phyloP scores from a whole-genome alignment of 2,888 invertebrate genomes.

The Notodonta dromedarius region DNA sequence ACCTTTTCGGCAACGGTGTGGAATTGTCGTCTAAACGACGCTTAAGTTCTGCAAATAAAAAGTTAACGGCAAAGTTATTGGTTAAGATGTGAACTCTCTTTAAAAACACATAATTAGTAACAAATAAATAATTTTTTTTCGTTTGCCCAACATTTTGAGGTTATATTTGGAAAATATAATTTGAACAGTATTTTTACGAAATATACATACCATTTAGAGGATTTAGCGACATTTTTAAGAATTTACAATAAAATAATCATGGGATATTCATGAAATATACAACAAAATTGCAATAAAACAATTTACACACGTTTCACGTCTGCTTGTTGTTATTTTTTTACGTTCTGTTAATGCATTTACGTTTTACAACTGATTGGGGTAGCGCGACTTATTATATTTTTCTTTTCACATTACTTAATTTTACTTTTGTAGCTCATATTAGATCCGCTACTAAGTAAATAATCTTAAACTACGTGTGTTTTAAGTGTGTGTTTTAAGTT shows the following conservation, averaged over 20 bases:
- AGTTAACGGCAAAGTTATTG: not conserved
- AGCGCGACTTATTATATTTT: too few species aligned
- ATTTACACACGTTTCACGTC: conserved; percentile 14
- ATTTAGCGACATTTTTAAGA: conserved; percentile 60
- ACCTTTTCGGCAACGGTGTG: conserved; percentile 76
- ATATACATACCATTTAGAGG: conserved; percentile 66
- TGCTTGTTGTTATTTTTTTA: conserved; percentile 29
- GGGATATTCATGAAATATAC: not conserved
- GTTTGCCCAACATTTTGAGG: conserved; percentile 33
- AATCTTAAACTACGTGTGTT: too few species aligned
- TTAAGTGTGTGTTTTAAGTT: too few species aligned
- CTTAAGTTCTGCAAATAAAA: conserved; percentile 71
- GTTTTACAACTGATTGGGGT: not conserved
- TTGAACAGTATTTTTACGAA: not conserved
- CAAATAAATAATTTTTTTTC: not conserved
- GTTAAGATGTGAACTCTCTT: not conserved
- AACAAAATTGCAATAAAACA: not conserved
- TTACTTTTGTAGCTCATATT: too few species aligned
- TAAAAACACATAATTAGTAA: not conserved
- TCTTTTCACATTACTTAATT: too few species aligned
- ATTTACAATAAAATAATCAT: not conserved
- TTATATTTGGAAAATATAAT: conserved; percentile 30
- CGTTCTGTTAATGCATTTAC: conserved; percentile 22
- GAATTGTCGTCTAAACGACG: conserved; percentile 68
- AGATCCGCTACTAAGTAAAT: too few species aligned